Evolutionary conservation across 2,888 invertebrate genomes (phyloP), one percentile per base, ranked within the genome.

Genomic region (Rotaria macrura): DNA sequence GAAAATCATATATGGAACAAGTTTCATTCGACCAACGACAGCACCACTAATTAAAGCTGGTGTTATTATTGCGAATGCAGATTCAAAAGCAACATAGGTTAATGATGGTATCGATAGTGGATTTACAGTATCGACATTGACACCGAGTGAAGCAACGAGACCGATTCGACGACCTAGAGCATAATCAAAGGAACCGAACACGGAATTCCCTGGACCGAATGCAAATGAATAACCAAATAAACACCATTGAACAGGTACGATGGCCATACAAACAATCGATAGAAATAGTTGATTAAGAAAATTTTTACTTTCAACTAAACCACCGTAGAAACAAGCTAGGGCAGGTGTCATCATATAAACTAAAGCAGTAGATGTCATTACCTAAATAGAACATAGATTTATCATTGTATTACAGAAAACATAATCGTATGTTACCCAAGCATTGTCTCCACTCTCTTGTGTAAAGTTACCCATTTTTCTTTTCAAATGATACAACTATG

Each of bases 41-140:
- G 79, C 79, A 23, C 79, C 79, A 43, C 79, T 79, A 25, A 79
- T 79, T 79, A 79, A 79, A 3, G 79, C 79, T 5, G 79, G 79
- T 0, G 79, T 79, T 10, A 79, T 43, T 9, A 79, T n/a, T 10
- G 79, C 79, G n/a, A 79, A 79, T 43, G 79, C 9, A 25, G 4
- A 40, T n/a, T 79, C 43, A 79, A 25, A 79, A 43, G 79, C 79
- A 43, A 4, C 6, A n/a, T 25, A 79, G 40, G 79, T 7, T n/a
- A 79, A 43, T 43, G 43, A 43, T 25, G 79, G 79, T 2, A 79
- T 0, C 12, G 79, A 3, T 10, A 5, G 5, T 25, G 79, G 12
- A 79, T 40, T 79, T 3, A n/a, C 3, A n/a, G n/a, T 14, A 43
- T 79, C 43, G 0, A 43, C 25, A 43, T 12, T 43, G 25, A 43